These are phyloP conservation scores for Spheniscus mendiculus DNA, from an alignment of 2,113 vertebrate genomes.

Conservation along the genomic window DNA sequence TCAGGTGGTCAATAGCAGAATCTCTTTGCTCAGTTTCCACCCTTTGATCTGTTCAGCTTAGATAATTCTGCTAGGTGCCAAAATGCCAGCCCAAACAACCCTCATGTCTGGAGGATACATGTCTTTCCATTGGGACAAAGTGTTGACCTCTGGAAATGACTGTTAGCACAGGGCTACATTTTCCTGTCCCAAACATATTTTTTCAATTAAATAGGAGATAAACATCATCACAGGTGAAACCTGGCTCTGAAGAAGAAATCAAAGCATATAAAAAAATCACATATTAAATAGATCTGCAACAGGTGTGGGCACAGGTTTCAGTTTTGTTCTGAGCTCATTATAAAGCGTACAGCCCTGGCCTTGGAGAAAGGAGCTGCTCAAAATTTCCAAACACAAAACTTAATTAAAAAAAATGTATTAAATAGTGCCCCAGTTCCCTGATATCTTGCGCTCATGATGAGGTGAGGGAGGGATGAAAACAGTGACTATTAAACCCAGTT, in stretches of 20 bases:
- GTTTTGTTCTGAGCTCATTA: neutral
- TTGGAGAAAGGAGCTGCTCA: neutral
- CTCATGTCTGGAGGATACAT: neutral
- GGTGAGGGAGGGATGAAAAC: neutral
- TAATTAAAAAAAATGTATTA: neutral
- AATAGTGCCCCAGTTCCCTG: neutral
- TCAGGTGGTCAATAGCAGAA: neutral
- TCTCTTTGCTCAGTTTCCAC: neutral
- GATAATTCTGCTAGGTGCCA: neutral
- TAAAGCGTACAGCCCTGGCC: neutral
- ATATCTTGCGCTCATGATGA: neutral
- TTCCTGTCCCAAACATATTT: neutral
- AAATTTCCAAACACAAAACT: neutral
- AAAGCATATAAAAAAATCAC: neutral
- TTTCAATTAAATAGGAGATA: neutral
- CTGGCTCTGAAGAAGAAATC: neutral
- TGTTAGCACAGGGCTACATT: neutral
- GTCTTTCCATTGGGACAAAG: neutral
- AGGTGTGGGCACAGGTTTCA: neutral
- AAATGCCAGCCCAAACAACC: neutral
- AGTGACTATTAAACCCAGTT: neutral
- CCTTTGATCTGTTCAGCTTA: neutral
- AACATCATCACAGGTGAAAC: neutral
- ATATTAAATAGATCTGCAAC: neutral
- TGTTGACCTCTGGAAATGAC: neutral